A percentile compares a stretch with the other conserved stretches of the same genome.
Evolutionary conservation across 2,888 invertebrate genomes (phyloP).

Genomic region (Gerosis bhagava): DNA sequence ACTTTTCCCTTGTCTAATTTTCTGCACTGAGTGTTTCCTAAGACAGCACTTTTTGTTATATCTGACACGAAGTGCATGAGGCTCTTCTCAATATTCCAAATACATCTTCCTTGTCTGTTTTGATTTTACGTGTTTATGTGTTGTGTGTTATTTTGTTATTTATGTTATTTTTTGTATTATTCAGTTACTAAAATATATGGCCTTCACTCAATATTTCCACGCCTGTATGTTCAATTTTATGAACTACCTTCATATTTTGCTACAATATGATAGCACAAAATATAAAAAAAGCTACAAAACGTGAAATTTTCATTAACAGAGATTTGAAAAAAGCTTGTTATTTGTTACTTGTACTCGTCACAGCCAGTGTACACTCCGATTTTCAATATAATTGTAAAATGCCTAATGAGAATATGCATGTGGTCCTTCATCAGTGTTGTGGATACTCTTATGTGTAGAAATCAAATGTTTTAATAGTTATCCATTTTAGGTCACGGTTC

Average conservation of each 20-base stretch:
- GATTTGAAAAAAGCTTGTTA: too few species aligned
- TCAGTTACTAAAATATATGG: too few species aligned
- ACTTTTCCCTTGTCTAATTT: constrained; percentile 52
- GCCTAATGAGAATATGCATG: constrained; percentile 22
- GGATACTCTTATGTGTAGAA: background rate
- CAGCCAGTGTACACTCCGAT: too few species aligned
- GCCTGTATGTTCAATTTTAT: too few species aligned
- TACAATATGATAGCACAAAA: too few species aligned
- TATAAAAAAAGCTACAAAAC: too few species aligned
- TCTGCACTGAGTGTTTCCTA: constrained; percentile 72
- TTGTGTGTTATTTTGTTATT: constrained; percentile 24
- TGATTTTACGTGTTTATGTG: constrained; percentile 36
- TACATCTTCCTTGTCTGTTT: constrained; percentile 37
- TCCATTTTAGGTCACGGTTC: constrained; percentile 12
- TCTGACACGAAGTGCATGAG: constrained; percentile 58
- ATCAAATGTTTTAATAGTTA: background rate
- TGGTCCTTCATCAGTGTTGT: constrained; percentile 14
- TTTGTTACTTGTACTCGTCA: too few species aligned
- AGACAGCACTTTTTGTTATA: constrained; percentile 60
- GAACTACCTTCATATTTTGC: too few species aligned
- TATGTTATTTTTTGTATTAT: background rate
- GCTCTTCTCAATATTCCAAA: constrained; percentile 45
- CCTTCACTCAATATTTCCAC: too few species aligned
- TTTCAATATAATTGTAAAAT: too few species aligned
- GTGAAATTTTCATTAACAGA: too few species aligned